These are phyloP conservation scores for Drosophila triauraria DNA, from an alignment of 1,140 invertebrate species.

Conservation along the genomic window DNA sequence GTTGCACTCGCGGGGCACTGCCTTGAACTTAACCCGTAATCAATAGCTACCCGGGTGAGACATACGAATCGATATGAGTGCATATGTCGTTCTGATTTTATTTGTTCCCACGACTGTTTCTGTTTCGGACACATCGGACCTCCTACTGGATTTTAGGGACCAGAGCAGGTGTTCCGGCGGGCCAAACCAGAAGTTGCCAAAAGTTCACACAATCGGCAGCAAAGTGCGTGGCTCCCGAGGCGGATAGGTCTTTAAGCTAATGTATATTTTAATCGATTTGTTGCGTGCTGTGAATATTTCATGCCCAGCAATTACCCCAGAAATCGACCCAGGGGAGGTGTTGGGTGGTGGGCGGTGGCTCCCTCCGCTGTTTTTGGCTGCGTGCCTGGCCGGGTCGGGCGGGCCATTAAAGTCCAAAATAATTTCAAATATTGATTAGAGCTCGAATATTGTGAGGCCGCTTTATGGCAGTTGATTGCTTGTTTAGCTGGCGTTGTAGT, in stretches of 20 bases:
- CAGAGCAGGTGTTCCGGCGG: constrained; percentile 39
- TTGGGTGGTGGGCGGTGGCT: constrained; percentile 16
- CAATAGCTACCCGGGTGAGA: constrained; percentile 19
- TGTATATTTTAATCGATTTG: constrained; percentile 77
- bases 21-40: constrained; percentile 40
- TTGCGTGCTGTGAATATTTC: constrained; percentile 74
- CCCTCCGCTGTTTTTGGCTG: constrained; percentile 26
- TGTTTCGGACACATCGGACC: constrained; percentile 3
- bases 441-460: constrained; percentile 29
- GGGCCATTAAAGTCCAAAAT: constrained; percentile 72
- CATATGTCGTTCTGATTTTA: background rate
- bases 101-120: constrained; percentile 7
- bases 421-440: constrained; percentile 70
- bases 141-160: background rate
- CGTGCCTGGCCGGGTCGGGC: constrained; percentile 37
- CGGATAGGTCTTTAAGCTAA: constrained; percentile 47
- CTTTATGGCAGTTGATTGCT: constrained; percentile 43
- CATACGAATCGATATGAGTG: constrained; percentile 27
- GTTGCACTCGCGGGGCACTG: constrained; percentile 11
- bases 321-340: constrained; percentile 26
- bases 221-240: constrained; percentile 7
- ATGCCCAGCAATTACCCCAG: constrained; percentile 57
- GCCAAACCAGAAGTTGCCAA: constrained; percentile 35
- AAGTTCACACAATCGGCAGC: constrained; percentile 32
- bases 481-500: constrained; percentile 43